phyloP scores from a whole-genome alignment of 1,140 invertebrate species.

The Oreohelix idahoensis region DNA sequence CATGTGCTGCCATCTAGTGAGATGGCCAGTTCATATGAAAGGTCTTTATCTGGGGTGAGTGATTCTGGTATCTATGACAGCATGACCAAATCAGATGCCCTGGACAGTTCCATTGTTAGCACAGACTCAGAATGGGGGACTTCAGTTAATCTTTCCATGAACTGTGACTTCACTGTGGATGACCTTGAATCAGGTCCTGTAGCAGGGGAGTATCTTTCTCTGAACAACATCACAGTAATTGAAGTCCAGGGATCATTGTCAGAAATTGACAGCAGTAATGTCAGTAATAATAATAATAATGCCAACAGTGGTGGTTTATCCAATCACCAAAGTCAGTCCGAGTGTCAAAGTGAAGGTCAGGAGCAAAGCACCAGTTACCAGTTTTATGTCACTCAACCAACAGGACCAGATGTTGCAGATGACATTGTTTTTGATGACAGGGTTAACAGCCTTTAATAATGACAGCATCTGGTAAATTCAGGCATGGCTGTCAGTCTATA shows the following conservation, averaged over 20 bases:
- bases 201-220: neutral
- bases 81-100: constrained; percentile 29
- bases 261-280: neutral
- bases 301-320: neutral
- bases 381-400: neutral
- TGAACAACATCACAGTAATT: constrained; percentile 2
- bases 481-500: neutral
- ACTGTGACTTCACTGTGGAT: neutral
- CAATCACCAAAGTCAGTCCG: neutral
- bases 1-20: constrained; percentile 17
- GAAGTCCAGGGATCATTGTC: neutral
- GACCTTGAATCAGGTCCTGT: neutral
- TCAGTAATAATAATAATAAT: neutral
- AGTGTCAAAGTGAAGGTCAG: neutral
- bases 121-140: constrained; percentile 36
- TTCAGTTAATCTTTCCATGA: constrained; percentile 23
- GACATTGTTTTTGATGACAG: neutral
- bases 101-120: constrained; percentile 31
- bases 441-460: neutral
- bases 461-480: neutral
- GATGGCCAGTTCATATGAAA: constrained; percentile 11
- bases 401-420: neutral
- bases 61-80: constrained; percentile 38
- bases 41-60: constrained; percentile 33
- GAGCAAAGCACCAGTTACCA: neutral